These are phyloP conservation scores for Maniola hyperantus DNA, from an alignment of 2,888 invertebrate species.

Conservation along the genomic window DNA sequence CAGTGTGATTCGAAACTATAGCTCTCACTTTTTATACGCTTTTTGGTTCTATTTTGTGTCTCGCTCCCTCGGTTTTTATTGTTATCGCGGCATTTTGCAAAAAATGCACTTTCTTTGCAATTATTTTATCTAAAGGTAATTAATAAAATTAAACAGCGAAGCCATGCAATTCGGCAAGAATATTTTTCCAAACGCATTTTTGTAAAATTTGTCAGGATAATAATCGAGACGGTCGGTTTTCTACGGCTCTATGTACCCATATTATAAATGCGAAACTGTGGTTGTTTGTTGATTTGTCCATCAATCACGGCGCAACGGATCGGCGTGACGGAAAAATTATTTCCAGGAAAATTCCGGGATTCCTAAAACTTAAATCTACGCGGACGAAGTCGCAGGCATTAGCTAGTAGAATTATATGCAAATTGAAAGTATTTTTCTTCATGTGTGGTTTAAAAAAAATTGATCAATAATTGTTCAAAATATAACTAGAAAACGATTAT, in stretches of 20 bases:
- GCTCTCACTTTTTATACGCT: background rate
- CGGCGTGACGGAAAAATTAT: no score
- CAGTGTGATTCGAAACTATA: background rate
- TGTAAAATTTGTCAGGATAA: no score
- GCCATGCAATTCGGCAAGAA: no score
- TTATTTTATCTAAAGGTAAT: slow-evolving; percentile 4
- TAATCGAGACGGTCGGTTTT: no score
- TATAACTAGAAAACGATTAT: background rate
- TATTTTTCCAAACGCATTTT: no score
- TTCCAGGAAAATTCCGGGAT: no score
- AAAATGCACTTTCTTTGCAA: slow-evolving; percentile 1
- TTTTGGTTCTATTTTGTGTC: slow-evolving; percentile 10
- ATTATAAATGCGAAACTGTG: no score
- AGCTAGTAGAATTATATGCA: slow-evolving; percentile 3
- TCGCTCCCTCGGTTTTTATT: slow-evolving; percentile 5
- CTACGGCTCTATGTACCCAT: no score
- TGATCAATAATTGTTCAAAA: background rate
- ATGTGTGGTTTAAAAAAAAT: background rate
- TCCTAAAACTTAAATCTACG: no score
- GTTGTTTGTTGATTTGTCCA: no score
- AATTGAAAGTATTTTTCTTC: background rate
- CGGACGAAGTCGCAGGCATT: no score
- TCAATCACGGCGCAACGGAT: no score
- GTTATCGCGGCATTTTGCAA: background rate
- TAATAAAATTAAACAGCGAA: background rate